A percentile compares a stretch with the other conserved stretches of the same genome.
Conservation (phyloP, 2,797 vertebrate genomes). For the Pelochelys cantorii region DNA sequence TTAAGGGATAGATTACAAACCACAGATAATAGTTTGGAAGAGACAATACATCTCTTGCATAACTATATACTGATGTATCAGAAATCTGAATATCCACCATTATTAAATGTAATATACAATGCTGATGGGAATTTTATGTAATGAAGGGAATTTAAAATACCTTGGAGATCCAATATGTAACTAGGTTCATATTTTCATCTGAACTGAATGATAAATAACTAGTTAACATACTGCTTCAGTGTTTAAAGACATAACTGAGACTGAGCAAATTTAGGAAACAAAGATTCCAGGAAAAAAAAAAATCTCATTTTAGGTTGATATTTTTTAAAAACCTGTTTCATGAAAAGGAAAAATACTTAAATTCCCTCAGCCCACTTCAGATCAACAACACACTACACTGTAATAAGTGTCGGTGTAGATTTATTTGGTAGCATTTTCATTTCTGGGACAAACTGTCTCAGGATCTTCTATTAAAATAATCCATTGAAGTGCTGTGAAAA, state of each 20-base stretch:
- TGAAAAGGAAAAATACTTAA: neutral
- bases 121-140: neutral
- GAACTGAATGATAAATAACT: neutral
- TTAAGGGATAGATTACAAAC: no score
- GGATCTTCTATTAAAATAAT: neutral
- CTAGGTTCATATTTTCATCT: neutral
- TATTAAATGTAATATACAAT: neutral
- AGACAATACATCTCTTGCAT: neutral
- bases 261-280: neutral
- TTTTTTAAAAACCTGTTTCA: neutral
- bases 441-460: neutral
- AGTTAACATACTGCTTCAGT: neutral
- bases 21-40: no score
- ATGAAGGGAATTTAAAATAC: neutral
- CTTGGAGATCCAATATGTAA: neutral
- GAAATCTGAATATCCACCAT: neutral
- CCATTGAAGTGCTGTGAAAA: neutral
- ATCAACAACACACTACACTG: neutral
- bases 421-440: neutral
- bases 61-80: neutral
- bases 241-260: neutral
- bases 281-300: neutral
- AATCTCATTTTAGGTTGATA: neutral
- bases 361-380: neutral
- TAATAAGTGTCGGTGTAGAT: neutral